A percentile compares a stretch with the other conserved stretches of the same genome.
Evolutionary conservation across 1,140 invertebrate species (phyloP).

Genomic region (Telenomus remus): DNA sequence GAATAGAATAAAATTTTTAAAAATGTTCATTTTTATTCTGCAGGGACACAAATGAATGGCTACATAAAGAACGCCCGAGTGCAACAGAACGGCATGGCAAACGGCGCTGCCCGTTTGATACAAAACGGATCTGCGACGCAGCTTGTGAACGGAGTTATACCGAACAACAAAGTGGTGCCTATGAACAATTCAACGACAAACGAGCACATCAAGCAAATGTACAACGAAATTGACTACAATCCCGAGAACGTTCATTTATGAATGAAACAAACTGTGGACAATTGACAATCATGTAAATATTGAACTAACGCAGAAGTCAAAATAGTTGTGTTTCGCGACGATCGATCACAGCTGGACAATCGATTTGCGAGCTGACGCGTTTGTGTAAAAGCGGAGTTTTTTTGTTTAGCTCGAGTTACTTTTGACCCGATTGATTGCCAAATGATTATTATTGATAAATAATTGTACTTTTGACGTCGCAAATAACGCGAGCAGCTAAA

Average conservation of each 20-base stretch:
- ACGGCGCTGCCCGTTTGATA: conserved; percentile 58
- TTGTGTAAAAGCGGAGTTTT: too few species aligned
- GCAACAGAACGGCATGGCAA: conserved; percentile 61
- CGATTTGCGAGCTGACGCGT: too few species aligned
- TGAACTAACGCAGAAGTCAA: background rate
- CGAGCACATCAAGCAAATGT: conserved; percentile 69
- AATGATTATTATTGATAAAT: too few species aligned
- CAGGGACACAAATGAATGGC: conserved; percentile 30
- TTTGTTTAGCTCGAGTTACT: too few species aligned
- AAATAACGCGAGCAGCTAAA: too few species aligned
- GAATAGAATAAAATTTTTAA: too few species aligned
- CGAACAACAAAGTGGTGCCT: conserved; percentile 63
- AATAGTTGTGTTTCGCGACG: background rate
- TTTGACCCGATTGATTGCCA: too few species aligned
- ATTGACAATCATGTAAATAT: conserved; percentile 39
- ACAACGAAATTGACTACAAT: conserved; percentile 67
- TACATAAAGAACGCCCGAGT: conserved; percentile 54
- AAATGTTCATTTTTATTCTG: background rate
- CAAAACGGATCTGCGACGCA: conserved; percentile 66
- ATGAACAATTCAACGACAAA: conserved; percentile 53
- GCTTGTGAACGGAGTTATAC: conserved; percentile 63
- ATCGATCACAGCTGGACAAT: too few species aligned
- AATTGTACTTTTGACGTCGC: too few species aligned
- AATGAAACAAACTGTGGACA: conserved; percentile 3
- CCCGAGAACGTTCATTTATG: conserved; percentile 66